A percentile compares a stretch with the other conserved stretches of the same genome.
Conservation (phyloP, 2,797 vertebrate genomes). For the Ctenochaetus hawaiiensis region DNA sequence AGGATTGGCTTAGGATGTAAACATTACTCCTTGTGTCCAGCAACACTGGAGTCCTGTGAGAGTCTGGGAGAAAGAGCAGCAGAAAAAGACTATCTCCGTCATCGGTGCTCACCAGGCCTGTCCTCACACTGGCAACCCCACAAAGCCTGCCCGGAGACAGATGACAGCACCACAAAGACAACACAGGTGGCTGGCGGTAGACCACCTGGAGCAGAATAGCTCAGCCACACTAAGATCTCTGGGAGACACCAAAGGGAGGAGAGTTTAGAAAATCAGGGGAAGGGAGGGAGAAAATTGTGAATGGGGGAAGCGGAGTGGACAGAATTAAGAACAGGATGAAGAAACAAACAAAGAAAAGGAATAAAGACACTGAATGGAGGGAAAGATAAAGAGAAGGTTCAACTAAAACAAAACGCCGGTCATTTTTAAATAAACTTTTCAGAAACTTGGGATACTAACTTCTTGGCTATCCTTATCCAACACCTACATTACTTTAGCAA, state of each 20-base stretch:
- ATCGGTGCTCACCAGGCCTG: slow-evolving; percentile 75
- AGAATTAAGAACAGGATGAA: slow-evolving; percentile 13
- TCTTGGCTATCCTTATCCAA: neutral
- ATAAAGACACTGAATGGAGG: neutral
- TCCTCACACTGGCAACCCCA: slow-evolving; percentile 82
- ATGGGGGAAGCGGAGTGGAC: neutral
- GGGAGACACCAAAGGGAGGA: slow-evolving; percentile 57
- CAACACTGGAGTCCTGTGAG: slow-evolving; percentile 67
- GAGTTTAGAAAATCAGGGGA: slow-evolving; percentile 30
- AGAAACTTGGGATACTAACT: no score
- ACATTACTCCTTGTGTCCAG: slow-evolving; percentile 63
- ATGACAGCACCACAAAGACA: slow-evolving; percentile 86
- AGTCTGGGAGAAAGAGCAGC: slow-evolving; percentile 65
- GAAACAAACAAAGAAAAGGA: slow-evolving; percentile 2
- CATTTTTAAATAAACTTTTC: neutral
- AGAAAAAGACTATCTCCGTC: slow-evolving; percentile 81
- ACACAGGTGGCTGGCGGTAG: slow-evolving; percentile 85
- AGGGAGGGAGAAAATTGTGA: slow-evolving; percentile 1
- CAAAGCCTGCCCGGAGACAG: slow-evolving; percentile 84
- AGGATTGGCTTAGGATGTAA: slow-evolving; percentile 31
- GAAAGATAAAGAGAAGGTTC: neutral
- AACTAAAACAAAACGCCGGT: neutral
- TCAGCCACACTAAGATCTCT: slow-evolving; percentile 52
- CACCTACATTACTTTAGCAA: neutral
- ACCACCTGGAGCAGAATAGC: slow-evolving; percentile 82